Base-by-base conservation (phyloP, 2,113 vertebrate species). In the Recurvirostra avosetta region DNA sequence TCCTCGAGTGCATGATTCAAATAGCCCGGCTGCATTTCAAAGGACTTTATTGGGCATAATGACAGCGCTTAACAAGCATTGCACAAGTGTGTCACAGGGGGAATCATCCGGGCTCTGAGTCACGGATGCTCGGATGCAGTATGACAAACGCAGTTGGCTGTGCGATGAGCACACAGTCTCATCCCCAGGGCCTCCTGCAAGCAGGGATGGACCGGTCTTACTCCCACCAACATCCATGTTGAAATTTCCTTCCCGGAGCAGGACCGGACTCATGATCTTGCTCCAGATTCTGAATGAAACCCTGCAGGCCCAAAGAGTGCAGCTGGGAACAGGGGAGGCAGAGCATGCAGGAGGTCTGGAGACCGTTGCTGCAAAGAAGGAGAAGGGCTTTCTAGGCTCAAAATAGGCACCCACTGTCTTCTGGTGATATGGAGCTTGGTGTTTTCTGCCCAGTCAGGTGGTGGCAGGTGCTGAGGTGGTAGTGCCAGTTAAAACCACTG, bases 341-440 rank as follows among this genome's bases (percentile, higher is more conserved):
- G 22, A 62, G 9, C 0, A 0, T 5, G 25, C 18, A 15, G 22
- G 12, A 25, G 32, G 8, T 13, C n/a, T 75, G 75, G 43, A 68
- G 36, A 45, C 5, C 3, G 1, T 9, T 43, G 45, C 9, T 70
- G 49, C 17, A 65, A 78, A 73, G 75, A 20, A 34, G 32, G 6
- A 26, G 55, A 49, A 78, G 38, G 41, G 9, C 4, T 52, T 86
- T 45, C 67, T 58, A 79, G 27, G 59, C 9, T 49, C 59, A 11
- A 3, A 23, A 53, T 9, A 10, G 41, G 22, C 15, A 12, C 15
- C 14, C 9, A 0, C 7, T 8, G 7, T 19, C 3, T 41, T 9
- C 15, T 73, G 49, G 8, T 9, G 73, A 3, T 15, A 50, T 32
- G 80, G 19, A 89, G 27, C 36, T 58, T 4, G 9, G n/a, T 59